Base-by-base conservation (phyloP, 2,888 invertebrate genomes). In the Phlogophora meticulosa region DNA sequence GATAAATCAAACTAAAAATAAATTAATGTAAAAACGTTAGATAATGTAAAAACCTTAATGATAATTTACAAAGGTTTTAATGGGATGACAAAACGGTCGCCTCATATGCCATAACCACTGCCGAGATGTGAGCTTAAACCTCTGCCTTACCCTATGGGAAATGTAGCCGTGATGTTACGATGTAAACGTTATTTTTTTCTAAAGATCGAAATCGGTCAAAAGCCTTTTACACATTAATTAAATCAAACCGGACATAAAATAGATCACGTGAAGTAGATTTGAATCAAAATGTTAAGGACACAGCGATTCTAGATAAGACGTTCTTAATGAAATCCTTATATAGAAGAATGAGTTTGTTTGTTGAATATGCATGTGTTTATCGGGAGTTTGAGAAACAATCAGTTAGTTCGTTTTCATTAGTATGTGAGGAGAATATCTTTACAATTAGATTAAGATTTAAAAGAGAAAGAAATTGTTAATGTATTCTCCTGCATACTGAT, bases 271-370 rank as follows among this genome's bases (percentile, higher is more conserved):
- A 65, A 64, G 56, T 64, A 62, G 80, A 81, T 84, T 69, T 20
- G 70, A 76, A 83, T 82, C 82, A 46, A 82, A 82, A 84, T 86
- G 84, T 74, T 74, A 83, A 85, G 83, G 81, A 76, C 78, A 66
- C 67, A 67, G 61, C 32, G 72, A 76, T 76, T 58, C 52, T 40
- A 58, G 80, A 77, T 78, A 73, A 69, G 60, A 42, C 51, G 73
- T 52, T 63, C 57, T 61, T 86, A 87, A 87, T 86, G 84, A 85
- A 82, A 85, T 75, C 82, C 81, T 81, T 86, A 72, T 85, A 80
- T 69, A 80, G 86, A 74, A 80, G 76, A 81, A 69, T 67, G 68
- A 72, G 70, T 83, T 76, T 76, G 70, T 77, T 65, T 66, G 72
- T 78, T 83, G 78, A 83, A 83, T 84, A 85, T 83, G 76, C 80